Evolutionary conservation across 2,797 vertebrate species (phyloP), one percentile per base, ranked within the genome.

Genomic region (Neosilurus mollespiculum): DNA sequence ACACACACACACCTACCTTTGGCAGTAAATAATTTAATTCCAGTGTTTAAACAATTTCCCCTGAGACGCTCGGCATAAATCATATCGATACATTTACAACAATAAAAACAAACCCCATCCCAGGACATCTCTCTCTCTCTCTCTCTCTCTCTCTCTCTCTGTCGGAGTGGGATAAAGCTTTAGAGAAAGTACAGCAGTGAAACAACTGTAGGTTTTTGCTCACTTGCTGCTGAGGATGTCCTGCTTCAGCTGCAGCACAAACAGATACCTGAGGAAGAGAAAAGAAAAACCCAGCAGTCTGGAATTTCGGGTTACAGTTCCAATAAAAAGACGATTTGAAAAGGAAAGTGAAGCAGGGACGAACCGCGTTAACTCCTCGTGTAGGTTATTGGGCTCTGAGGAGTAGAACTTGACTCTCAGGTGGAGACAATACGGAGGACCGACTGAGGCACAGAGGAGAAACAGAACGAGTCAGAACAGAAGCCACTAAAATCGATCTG

Each of bases 391-490:
- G 10, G 98, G 98, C 88, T 99, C 98, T 11, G 98, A 99, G 0
- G 98, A 99, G 90, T 99, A 99, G 92, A 99, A 99, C 89, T 99
- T 99, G 16, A 99, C 98, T 89, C 96, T 96, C 93, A 99, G 92
- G 92, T 99, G 97, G 81, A 99, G 96, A 92, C 98, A 99, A 90
- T 99, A 99, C 0, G 98, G 98, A 61, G 98, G 97, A 30, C 98
- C 98, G 87, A 99, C 98, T 99, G 90, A 73, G 88, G 67, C 30
- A 64, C 65, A 80, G 26, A 65, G 51, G 10, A 59, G 34, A 26
- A 20, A 58, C 22, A 62, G 22, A 20, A 14, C 26, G 7, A 59
- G 24, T 78, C 20, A 62, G 30, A 62, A 15, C 20, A 30, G 22
- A 4, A 43, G 43, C 4, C 0, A 8, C 43, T 43, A 43, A 43